Conservation (phyloP, 37 sponge, comb jelly and placozoan genomes). For the Agelas oroides region DNA sequence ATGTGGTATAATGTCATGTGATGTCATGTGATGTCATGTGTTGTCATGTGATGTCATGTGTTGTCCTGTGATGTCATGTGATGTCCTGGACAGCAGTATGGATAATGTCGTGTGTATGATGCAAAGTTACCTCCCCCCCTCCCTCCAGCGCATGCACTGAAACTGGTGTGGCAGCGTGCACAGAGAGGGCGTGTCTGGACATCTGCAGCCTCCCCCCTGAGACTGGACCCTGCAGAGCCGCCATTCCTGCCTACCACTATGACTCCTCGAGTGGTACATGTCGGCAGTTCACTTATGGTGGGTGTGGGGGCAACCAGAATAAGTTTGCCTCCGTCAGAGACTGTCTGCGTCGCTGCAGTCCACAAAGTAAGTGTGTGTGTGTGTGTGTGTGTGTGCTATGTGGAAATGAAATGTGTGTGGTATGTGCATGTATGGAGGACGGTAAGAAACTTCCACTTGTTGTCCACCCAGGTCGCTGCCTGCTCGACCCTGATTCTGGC, state of each 20-base stretch:
- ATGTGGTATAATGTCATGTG: no score
- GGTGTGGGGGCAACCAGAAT: conserved; percentile 20
- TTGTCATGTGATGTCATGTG: no score
- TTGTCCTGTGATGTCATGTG: no score
- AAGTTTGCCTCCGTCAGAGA: conserved; percentile 4
- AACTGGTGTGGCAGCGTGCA: conserved; percentile 36
- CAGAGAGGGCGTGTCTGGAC: conserved; percentile 15
- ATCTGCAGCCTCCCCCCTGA: no score
- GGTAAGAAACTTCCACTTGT: not conserved
- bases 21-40: no score
- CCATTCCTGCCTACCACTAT: not conserved
- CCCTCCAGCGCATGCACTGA: conserved; percentile 25
- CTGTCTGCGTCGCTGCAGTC: conserved; percentile 21
- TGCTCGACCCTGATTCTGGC: not conserved
- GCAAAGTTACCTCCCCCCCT: no score
- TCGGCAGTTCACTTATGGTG: conserved; percentile 6
- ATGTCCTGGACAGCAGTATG: no score
- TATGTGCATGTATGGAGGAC: no score
- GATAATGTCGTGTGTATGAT: no score
- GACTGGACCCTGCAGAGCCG: no score
- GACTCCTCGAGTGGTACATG: conserved; percentile 1
- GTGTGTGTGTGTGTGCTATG: no score
- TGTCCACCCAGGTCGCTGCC: conserved; percentile 13
- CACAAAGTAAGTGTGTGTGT: conserved; percentile 11
- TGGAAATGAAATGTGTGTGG: no score